Conservation (phyloP, 2,113 vertebrate species). For the Ahaetulla prasina region DNA sequence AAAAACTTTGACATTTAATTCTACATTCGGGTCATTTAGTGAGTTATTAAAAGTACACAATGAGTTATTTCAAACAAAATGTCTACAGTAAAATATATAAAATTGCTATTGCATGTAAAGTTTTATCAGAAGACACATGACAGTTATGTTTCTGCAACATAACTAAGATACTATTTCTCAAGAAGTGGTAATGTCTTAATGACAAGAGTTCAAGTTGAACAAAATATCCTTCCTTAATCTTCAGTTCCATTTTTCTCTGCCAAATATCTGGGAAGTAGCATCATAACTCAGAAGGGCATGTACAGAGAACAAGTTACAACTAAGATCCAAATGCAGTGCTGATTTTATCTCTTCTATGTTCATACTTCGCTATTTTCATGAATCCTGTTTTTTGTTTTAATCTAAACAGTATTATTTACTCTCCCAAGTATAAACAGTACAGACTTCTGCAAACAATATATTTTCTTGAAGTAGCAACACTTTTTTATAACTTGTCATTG, state of each 20-base stretch:
- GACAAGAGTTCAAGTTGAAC: neutral
- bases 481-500: neutral
- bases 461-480: neutral
- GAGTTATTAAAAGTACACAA: neutral
- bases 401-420: neutral
- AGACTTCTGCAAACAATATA: neutral
- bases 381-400: neutral
- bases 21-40: neutral
- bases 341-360: neutral
- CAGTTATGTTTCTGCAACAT: neutral
- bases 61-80: neutral
- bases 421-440: neutral
- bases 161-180: neutral
- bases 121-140: neutral
- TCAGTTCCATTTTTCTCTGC: neutral
- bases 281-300: neutral
- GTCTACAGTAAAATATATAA: neutral
- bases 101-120: neutral
- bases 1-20: neutral
- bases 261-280: neutral
- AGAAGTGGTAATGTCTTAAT: neutral
- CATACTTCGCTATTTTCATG: neutral
- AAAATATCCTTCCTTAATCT: neutral
- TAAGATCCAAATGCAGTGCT: neutral
- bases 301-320: neutral